These are phyloP conservation scores for Naso thynnoides DNA, from an alignment of 2,797 vertebrate species.

Conservation along the genomic window DNA sequence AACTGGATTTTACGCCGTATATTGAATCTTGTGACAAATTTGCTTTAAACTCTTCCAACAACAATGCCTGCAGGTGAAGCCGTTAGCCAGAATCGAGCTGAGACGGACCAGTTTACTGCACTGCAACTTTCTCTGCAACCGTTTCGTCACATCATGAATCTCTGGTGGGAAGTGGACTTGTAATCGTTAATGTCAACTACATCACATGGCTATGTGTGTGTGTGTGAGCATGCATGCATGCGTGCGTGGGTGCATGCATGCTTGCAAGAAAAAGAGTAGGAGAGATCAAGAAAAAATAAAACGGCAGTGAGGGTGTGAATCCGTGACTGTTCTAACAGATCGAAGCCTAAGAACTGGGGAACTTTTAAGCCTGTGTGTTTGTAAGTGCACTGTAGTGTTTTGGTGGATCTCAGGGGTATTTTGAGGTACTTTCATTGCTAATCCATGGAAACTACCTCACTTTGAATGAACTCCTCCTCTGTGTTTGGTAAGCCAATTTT, in stretches of 20 bases:
- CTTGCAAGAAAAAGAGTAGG: neutral
- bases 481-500: neutral
- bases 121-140: too few species aligned
- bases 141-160: too few species aligned
- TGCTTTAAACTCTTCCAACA: too few species aligned
- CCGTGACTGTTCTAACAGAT: neutral
- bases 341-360: neutral
- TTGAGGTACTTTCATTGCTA: conserved; percentile 44
- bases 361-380: conserved; percentile 5
- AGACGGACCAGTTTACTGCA: too few species aligned
- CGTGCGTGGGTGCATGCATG: too few species aligned
- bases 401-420: conserved; percentile 35
- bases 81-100: too few species aligned
- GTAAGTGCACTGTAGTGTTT: conserved; percentile 11
- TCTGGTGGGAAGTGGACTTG: too few species aligned
- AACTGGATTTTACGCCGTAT: too few species aligned
- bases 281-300: neutral
- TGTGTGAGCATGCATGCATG: too few species aligned
- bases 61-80: too few species aligned
- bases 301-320: neutral
- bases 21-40: too few species aligned
- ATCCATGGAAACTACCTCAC: conserved; percentile 47
- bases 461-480: conserved; percentile 19
- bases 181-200: conserved; percentile 8
- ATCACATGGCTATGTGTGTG: neutral